Base-by-base conservation (phyloP, 2,888 invertebrate species). In the Drosophila yooni region DNA sequence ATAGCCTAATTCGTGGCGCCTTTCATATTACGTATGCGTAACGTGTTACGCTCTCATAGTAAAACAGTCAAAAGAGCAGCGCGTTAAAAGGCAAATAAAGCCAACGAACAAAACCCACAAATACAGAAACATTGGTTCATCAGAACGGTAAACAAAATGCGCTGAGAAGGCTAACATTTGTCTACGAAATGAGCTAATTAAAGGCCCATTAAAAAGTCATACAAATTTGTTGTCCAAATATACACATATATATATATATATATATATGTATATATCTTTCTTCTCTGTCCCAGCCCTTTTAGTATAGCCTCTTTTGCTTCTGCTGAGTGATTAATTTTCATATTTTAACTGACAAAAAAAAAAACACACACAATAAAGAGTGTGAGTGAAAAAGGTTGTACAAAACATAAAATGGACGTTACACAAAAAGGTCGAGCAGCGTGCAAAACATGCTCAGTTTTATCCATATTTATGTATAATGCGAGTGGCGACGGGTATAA, bases 271-370 rank as follows among this genome's bases (percentile, higher is more conserved):
- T 3, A 43, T 13, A 6, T 51, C 50, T 62, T 15, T 46, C 31
- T 21, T 29, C 29, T 10, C 18, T 18, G 27, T 33, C 21, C 52
- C 53, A 51, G 40, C 46, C 59, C 66, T 21, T 21, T 46, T 15
- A 4, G 31, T 31, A 33, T 48, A 52, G n/a, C 21, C 33, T 63
- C 38, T 31, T 53, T 13, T 43, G 48, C 51, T 70, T 40, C 61
- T 58, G 73, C 71, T 76, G 79, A 77, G 87, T 87, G 84, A 89
- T 87, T 87, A 87, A 90, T 87, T 87, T 89, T 87, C 79, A 81
- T 89, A 86, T 86, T 83, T 83, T 82, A 83, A 83, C 74, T 58
- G 66, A 43, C 52, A 43, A 31, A 36, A 51, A 58, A 58, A 63
- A 62, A 50, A 21, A 21, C 21, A 21, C 21, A 60, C 15, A 46